Percentiles rank a stretch among this genome's conserved stretches.
Evolutionary conservation across 1,140 invertebrate genomes (phyloP).

Genomic region (Atta colombica): DNA sequence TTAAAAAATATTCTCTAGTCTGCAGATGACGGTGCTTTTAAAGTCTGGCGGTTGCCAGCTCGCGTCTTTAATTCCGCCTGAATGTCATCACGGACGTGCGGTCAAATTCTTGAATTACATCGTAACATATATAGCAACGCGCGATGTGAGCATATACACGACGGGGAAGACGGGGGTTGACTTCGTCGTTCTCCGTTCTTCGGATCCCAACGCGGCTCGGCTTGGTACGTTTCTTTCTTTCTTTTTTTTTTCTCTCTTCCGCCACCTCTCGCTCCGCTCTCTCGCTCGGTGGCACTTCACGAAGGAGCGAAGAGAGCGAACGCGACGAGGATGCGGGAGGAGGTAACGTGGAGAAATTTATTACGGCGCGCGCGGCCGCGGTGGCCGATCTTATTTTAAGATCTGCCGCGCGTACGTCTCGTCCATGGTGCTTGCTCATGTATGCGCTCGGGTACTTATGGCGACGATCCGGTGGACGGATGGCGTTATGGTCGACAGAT

Average conservation of each 20-base stretch:
- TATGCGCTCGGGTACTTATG: slow-evolving; percentile 66
- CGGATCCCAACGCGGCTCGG: slow-evolving; percentile 27
- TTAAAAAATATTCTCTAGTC: slow-evolving; percentile 9
- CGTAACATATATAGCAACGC: slow-evolving; percentile 84
- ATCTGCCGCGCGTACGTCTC: slow-evolving; percentile 63
- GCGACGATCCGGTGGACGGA: slow-evolving; percentile 72
- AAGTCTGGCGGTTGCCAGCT: slow-evolving; percentile 23
- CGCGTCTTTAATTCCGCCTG: slow-evolving; percentile 58
- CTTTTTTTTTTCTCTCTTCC: neutral
- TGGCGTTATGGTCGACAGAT: slow-evolving; percentile 75
- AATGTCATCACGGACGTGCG: slow-evolving; percentile 77
- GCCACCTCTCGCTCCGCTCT: neutral
- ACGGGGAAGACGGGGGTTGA: slow-evolving; percentile 36
- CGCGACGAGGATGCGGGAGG: slow-evolving; percentile 29
- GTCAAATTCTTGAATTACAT: slow-evolving; percentile 85
- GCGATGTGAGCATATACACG: slow-evolving; percentile 69
- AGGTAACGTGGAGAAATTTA: slow-evolving; percentile 73
- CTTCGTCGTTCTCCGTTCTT: slow-evolving; percentile 53
- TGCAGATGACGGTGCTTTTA: neutral
- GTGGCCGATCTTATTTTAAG: slow-evolving; percentile 84
- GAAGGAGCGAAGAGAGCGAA: slow-evolving; percentile 10
- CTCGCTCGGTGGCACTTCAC: slow-evolving; percentile 55
- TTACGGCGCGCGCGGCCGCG: slow-evolving; percentile 80
- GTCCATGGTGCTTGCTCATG: slow-evolving; percentile 24
- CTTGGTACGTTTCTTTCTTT: slow-evolving; percentile 30